Evolutionary conservation across 2,113 vertebrate species (phyloP).

Genomic region (Athene cunicularia): DNA sequence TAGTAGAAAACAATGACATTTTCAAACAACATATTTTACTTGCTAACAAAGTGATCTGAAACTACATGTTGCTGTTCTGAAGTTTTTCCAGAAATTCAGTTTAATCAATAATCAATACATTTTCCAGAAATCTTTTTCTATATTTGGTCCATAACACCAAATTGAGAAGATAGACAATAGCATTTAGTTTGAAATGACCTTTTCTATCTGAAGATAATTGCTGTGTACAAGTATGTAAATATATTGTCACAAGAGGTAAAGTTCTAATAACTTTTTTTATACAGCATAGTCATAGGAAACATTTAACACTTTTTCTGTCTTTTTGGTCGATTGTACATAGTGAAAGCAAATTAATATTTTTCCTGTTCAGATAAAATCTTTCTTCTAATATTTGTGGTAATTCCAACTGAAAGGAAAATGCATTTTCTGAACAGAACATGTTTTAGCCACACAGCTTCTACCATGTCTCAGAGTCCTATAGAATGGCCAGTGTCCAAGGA

Average conservation of each 20-base stretch:
- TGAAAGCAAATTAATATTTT: background rate
- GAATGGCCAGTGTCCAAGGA: constrained; percentile 31
- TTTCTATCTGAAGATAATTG: background rate
- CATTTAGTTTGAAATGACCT: background rate
- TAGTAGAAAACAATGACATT: background rate
- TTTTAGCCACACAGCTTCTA: background rate
- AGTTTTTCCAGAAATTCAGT: background rate
- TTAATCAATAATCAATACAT: background rate
- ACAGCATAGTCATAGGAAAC: background rate
- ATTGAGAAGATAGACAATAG: background rate
- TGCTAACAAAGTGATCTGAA: background rate
- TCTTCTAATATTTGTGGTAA: background rate
- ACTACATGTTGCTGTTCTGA: background rate
- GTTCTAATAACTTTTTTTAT: background rate
- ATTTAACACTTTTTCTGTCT: background rate
- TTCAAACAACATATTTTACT: background rate
- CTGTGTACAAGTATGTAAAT: background rate
- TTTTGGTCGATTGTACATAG: background rate
- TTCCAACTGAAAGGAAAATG: background rate
- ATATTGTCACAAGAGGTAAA: background rate
- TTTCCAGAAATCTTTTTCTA: background rate
- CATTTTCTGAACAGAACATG: background rate
- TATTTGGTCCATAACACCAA: background rate
- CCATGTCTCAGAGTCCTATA: background rate
- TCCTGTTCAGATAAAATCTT: background rate